A percentile compares a stretch with the other conserved stretches of the same genome.
phyloP scores from a whole-genome alignment of 2,888 invertebrate species.

The Pristionchus mayeri region DNA sequence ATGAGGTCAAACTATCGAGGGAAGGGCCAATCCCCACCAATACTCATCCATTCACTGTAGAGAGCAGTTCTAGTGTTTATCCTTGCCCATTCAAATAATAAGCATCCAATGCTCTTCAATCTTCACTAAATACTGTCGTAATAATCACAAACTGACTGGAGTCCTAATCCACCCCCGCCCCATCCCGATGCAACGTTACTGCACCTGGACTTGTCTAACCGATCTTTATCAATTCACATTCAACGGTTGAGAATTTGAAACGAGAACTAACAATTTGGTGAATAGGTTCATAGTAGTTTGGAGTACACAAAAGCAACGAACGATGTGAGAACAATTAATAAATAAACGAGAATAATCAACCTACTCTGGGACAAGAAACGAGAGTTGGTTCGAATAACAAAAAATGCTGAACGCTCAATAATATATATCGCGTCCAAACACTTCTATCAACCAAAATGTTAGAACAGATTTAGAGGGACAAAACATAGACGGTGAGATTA shows the following conservation, averaged over 20 bases:
- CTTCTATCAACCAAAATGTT: slow-evolving; percentile 12
- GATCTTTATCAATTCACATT: slow-evolving; percentile 35
- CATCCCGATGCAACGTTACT: no score
- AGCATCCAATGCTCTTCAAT: no score
- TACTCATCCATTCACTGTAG: not conserved
- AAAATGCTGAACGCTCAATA: not conserved
- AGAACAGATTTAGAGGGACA: slow-evolving; percentile 8
- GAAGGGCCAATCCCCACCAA: not conserved
- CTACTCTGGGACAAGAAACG: slow-evolving; percentile 7
- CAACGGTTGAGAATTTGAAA: not conserved
- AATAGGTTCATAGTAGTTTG: slow-evolving; percentile 40
- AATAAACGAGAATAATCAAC: slow-evolving; percentile 35
- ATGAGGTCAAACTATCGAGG: not conserved
- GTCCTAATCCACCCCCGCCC: no score
- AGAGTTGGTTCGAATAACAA: not conserved
- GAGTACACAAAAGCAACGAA: not conserved
- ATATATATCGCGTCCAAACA: not conserved
- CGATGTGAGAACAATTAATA: slow-evolving; percentile 39
- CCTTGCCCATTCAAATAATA: not conserved
- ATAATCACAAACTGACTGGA: no score
- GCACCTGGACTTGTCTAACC: not conserved
- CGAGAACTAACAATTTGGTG: slow-evolving; percentile 20
- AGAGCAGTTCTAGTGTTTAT: slow-evolving; percentile 17
- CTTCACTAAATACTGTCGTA: no score
- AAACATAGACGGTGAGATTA: slow-evolving; percentile 17